Percentiles rank a stretch among this genome's conserved stretches.
Evolutionary conservation across 2,797 vertebrate genomes (phyloP).

Genomic region (Anguilla pacifica): DNA sequence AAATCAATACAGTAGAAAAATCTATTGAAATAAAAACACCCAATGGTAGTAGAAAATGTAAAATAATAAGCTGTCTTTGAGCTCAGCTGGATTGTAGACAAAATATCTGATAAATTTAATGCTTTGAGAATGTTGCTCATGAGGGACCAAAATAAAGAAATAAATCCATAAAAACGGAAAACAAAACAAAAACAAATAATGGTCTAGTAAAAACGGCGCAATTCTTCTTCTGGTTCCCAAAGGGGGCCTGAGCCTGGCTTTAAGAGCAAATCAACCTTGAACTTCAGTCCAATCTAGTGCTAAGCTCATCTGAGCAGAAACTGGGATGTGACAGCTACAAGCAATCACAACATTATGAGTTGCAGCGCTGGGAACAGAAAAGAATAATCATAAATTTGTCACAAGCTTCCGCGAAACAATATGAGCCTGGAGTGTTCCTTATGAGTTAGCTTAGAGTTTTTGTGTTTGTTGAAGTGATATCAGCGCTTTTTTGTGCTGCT

Average conservation of each 20-base stretch:
- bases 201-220: not conserved
- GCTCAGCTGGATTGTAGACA: not conserved
- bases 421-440: not conserved
- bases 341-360: slow-evolving; percentile 15
- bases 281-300: not conserved
- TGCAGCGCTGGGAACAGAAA: not conserved
- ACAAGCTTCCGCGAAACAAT: not conserved
- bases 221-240: not conserved
- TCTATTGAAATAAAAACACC: not conserved
- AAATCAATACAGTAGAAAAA: not conserved
- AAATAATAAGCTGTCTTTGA: not conserved
- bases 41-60: not conserved
- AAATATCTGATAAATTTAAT: not conserved
- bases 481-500: not conserved
- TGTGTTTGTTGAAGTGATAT: not conserved
- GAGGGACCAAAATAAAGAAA: not conserved
- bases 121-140: not conserved
- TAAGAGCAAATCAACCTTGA: slow-evolving; percentile 23
- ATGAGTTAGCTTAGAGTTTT: not conserved
- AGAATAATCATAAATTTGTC: not conserved
- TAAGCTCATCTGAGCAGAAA: slow-evolving; percentile 8
- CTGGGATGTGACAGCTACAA: not conserved
- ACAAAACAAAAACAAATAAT: not conserved
- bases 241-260: not conserved
- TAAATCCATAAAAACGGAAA: not conserved